A percentile compares a stretch with the other conserved stretches of the same genome.
phyloP scores from a whole-genome alignment of 2,888 invertebrate genomes.

The Suillia variegata region DNA sequence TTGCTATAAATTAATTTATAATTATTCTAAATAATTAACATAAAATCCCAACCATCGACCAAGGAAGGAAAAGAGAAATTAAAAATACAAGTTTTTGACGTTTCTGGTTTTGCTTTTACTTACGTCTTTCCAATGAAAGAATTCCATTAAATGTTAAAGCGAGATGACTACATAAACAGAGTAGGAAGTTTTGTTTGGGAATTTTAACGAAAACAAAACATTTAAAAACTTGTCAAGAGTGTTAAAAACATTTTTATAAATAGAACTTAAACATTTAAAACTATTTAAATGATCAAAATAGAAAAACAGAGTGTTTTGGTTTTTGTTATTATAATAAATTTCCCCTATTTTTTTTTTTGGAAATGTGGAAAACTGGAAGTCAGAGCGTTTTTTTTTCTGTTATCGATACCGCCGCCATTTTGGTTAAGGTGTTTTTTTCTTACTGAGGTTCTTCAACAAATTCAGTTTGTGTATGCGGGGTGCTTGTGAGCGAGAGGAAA shows the following conservation, averaged over 20 bases:
- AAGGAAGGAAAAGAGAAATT: slow-evolving; percentile 11
- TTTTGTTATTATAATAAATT: background rate
- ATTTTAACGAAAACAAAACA: background rate
- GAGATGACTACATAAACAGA: slow-evolving; percentile 29
- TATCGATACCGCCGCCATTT: slow-evolving; percentile 56
- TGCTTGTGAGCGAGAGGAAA: slow-evolving; percentile 33
- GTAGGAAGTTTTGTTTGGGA: background rate
- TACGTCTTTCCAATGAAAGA: slow-evolving; percentile 28
- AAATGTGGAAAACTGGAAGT: slow-evolving; percentile 24
- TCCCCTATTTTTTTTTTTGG: background rate
- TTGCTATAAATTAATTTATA: background rate
- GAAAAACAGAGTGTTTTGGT: too few relatives aligned
- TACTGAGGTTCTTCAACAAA: too few relatives aligned
- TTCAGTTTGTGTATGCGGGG: slow-evolving; percentile 31
- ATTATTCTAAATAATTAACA: too few relatives aligned
- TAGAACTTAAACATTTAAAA: slow-evolving; percentile 17
- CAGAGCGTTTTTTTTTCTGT: slow-evolving; percentile 30
- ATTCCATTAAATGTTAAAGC: slow-evolving; percentile 21
- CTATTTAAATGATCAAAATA: too few relatives aligned
- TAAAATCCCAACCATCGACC: slow-evolving; percentile 15
- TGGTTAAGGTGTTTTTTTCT: slow-evolving; percentile 36
- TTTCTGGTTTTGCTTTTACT: slow-evolving; percentile 40
- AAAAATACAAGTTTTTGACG: slow-evolving; percentile 40
- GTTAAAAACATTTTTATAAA: background rate
- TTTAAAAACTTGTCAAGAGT: background rate